phyloP scores from a whole-genome alignment of 1,140 invertebrate genomes.

The Papilio polytes region DNA sequence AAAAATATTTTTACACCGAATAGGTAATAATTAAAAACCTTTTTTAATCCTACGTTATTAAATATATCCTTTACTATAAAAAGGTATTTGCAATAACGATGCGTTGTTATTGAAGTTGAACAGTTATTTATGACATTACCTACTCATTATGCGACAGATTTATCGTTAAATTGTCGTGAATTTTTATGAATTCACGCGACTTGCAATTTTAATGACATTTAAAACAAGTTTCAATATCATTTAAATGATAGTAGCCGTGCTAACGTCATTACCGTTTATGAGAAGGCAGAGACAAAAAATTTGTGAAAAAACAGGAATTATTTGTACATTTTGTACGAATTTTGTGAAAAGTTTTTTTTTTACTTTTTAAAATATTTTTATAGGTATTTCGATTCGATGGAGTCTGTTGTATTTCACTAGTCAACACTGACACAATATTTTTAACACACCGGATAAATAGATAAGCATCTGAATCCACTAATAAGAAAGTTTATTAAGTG shows the following conservation, averaged over 20 bases:
- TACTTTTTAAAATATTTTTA: background rate
- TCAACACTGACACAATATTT: background rate
- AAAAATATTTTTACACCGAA: conserved; percentile 31
- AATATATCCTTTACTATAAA: conserved; percentile 9
- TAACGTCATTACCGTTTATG: background rate
- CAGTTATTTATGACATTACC: conserved; percentile 19
- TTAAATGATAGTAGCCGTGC: background rate
- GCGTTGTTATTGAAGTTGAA: conserved; percentile 7
- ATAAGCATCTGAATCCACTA: conserved; percentile 6
- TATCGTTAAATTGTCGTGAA: background rate
- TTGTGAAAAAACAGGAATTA: background rate
- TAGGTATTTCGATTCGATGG: background rate
- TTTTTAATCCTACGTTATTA: conserved; percentile 5
- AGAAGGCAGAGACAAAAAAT: background rate
- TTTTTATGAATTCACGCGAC: conserved; percentile 3
- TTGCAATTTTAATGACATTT: background rate
- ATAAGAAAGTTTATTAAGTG: conserved; percentile 19
- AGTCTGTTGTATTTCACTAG: background rate
- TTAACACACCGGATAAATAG: background rate
- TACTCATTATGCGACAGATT: conserved; percentile 7
- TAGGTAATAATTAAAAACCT: conserved; percentile 15
- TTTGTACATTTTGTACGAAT: too few relatives aligned
- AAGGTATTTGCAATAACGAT: background rate
- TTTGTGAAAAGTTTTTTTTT: too few relatives aligned
- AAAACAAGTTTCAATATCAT: background rate